Conservation (phyloP, 2,113 vertebrate species). For the Hepsetus odoe region DNA sequence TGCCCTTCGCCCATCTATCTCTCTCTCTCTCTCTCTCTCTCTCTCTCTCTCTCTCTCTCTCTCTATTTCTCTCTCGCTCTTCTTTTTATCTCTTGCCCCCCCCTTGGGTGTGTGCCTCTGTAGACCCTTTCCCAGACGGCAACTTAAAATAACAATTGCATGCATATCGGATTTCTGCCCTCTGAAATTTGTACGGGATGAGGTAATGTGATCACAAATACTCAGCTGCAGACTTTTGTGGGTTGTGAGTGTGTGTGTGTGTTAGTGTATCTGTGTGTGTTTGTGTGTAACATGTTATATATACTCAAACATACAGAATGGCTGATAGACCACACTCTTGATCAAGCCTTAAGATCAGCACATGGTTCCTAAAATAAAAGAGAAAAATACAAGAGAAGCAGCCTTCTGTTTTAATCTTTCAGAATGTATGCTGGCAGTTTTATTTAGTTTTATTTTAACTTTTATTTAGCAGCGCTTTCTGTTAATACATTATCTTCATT, state of each 20-base stretch:
- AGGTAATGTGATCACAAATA: conserved; percentile 76
- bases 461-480: too few species aligned
- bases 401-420: too few species aligned
- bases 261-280: conserved; percentile 19
- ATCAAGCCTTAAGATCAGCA: too few species aligned
- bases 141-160: conserved; percentile 82
- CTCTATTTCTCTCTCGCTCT: neutral
- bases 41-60: conserved; percentile 13
- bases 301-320: too few species aligned
- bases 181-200: conserved; percentile 76
- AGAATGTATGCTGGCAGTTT: too few species aligned
- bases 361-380: too few species aligned
- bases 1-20: conserved; percentile 40
- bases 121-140: conserved; percentile 74
- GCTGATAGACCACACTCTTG: too few species aligned
- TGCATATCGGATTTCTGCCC: conserved; percentile 74
- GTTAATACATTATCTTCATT: too few species aligned
- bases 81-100: neutral
- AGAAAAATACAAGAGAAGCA: too few species aligned
- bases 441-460: too few species aligned
- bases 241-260: conserved; percentile 25
- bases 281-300: too few species aligned
- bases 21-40: neutral
- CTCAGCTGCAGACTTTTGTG: conserved; percentile 60
- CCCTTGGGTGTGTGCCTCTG: conserved; percentile 64